Evolutionary conservation across 2,888 invertebrate genomes (phyloP).

Genomic region (Xylota sylvarum): DNA sequence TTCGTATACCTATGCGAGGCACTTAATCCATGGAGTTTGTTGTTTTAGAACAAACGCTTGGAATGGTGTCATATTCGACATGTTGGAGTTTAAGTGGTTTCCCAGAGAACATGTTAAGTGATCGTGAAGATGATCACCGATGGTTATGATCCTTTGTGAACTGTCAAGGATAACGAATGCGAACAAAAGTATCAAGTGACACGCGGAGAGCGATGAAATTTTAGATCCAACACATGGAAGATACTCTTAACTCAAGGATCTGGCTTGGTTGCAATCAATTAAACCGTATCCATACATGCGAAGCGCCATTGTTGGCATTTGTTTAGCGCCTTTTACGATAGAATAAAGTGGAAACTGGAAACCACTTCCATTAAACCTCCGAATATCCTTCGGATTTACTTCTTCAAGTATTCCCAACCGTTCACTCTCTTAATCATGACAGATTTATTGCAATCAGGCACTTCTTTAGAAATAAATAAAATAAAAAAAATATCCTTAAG

Average conservation of each 20-base stretch:
- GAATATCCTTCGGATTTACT: not conserved
- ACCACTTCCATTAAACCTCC: too few relatives aligned
- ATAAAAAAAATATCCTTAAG: not conserved
- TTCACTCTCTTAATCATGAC: not conserved
- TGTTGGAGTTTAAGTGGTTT: conserved; percentile 71
- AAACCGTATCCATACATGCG: not conserved
- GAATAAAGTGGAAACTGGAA: conserved; percentile 17
- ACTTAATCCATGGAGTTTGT: conserved; percentile 47
- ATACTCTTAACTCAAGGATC: conserved; percentile 41
- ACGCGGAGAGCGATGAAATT: conserved; percentile 47
- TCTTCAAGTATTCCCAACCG: too few relatives aligned
- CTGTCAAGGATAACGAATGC: conserved; percentile 65
- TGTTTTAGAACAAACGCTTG: conserved; percentile 25
- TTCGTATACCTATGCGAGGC: not conserved
- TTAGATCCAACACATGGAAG: conserved; percentile 62
- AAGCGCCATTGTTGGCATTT: conserved; percentile 62
- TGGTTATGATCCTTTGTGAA: conserved; percentile 58
- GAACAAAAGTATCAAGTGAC: conserved; percentile 63
- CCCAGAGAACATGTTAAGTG: conserved; percentile 59
- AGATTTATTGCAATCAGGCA: conserved; percentile 30
- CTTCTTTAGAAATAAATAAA: not conserved
- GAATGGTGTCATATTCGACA: conserved; percentile 75
- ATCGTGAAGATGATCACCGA: conserved; percentile 62
- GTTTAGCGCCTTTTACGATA: conserved; percentile 61
- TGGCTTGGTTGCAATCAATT: conserved; percentile 37